Evolutionary conservation across 2,113 vertebrate genomes (phyloP).

Genomic region (Sporophila hypoxantha): DNA sequence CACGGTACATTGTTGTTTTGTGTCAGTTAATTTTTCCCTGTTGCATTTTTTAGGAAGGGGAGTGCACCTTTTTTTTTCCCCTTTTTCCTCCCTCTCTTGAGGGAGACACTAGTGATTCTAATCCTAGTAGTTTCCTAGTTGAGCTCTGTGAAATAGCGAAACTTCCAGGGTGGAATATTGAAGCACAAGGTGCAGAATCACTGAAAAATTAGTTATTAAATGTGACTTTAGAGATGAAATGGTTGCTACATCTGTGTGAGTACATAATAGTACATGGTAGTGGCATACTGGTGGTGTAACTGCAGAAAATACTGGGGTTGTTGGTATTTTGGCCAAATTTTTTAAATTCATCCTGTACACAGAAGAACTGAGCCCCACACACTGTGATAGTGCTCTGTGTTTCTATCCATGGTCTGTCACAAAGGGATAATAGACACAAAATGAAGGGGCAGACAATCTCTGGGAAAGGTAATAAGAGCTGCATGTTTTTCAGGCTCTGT

Average conservation of each 20-base stretch:
- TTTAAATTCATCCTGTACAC: not conserved
- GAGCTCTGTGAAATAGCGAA: not conserved
- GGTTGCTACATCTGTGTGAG: not conserved
- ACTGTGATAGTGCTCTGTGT: not conserved
- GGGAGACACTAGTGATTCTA: not conserved
- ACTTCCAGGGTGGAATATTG: not conserved
- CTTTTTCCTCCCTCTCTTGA: not conserved
- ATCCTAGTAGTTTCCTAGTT: not conserved
- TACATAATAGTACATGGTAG: not conserved
- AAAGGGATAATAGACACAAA: not conserved
- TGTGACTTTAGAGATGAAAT: not conserved
- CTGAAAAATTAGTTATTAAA: not conserved
- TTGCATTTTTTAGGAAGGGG: not conserved
- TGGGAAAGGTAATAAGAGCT: not conserved
- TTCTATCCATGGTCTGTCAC: not conserved
- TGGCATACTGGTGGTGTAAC: not conserved
- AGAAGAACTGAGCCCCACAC: not conserved
- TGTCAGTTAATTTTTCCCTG: not conserved
- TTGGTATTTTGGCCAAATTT: not conserved
- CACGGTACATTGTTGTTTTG: not conserved
- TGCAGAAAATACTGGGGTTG: not conserved
- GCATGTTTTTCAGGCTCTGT: not conserved
- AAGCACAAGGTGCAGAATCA: not conserved
- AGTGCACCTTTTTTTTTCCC: fast-evolving
- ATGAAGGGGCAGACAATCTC: not conserved